Conservation (phyloP, 2,797 vertebrate genomes). For the Gymnothorax reevesii region DNA sequence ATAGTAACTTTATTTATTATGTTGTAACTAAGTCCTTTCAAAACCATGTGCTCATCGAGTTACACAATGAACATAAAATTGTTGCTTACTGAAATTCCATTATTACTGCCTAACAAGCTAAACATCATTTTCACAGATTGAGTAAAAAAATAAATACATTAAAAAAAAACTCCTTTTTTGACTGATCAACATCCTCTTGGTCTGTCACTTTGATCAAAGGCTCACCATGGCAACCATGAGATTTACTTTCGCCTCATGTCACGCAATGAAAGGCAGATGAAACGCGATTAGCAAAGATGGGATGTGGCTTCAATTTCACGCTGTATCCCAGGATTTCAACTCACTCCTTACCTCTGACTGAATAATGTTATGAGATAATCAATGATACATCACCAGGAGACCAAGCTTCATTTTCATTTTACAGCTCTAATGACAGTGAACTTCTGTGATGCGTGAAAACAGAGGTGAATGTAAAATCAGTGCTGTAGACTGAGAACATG, state of each 20-base stretch:
- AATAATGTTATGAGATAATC: background rate
- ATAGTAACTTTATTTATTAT: background rate
- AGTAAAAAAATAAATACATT: background rate
- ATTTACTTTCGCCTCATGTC: background rate
- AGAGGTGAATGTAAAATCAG: background rate
- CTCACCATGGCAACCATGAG: background rate
- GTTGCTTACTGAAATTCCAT: background rate
- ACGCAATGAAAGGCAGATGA: background rate
- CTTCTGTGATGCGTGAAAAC: background rate
- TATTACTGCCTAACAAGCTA: background rate
- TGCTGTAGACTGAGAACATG: too few species aligned
- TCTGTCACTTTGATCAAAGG: background rate
- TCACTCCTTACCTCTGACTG: background rate
- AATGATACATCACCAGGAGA: background rate
- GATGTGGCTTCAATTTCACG: background rate
- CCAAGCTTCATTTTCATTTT: background rate
- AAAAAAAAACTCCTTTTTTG: background rate
- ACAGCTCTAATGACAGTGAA: background rate
- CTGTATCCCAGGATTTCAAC: background rate
- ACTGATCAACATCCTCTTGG: background rate
- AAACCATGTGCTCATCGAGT: background rate
- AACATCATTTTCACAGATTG: background rate
- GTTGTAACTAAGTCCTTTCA: background rate
- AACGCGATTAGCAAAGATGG: constrained; percentile 4
- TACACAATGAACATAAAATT: background rate